Conservation (phyloP, 1,140 invertebrate species). For the Calycopis cecrops region DNA sequence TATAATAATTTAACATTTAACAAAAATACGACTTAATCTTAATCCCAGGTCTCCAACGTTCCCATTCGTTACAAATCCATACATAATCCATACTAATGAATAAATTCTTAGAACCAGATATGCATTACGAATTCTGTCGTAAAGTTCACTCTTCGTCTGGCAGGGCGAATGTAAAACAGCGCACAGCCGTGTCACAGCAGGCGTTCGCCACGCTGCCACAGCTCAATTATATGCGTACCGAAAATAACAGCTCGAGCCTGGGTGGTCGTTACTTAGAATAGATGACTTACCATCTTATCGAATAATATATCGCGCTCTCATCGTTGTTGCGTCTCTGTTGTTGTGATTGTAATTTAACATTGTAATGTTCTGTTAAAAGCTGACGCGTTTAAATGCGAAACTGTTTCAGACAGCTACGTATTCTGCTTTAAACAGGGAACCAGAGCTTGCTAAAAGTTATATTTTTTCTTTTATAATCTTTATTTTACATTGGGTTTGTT, state of each 20-base stretch:
- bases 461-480: too few species aligned
- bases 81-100: conserved; percentile 9
- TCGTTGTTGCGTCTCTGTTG: background rate
- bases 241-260: conserved; percentile 58
- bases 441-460: too few species aligned
- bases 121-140: conserved; percentile 29
- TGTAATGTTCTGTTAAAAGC: too few species aligned
- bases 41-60: too few species aligned
- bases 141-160: conserved; percentile 21
- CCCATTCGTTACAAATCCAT: background rate
- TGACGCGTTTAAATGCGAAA: too few species aligned
- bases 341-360: background rate
- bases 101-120: conserved; percentile 18
- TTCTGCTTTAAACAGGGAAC: too few species aligned
- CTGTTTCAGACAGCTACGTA: too few species aligned
- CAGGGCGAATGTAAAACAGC: conserved; percentile 49
- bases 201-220: conserved; percentile 47
- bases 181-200: conserved; percentile 51
- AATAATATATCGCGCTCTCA: conserved; percentile 7
- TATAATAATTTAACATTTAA: too few species aligned
- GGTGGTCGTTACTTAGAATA: conserved; percentile 64
- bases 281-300: conserved; percentile 16
- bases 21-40: background rate
- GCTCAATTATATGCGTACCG: conserved; percentile 64
- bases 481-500: too few species aligned